Percentiles rank a stretch among this genome's conserved stretches.
Conservation (phyloP, 2,797 vertebrate species). For the Miichthys miiuy region DNA sequence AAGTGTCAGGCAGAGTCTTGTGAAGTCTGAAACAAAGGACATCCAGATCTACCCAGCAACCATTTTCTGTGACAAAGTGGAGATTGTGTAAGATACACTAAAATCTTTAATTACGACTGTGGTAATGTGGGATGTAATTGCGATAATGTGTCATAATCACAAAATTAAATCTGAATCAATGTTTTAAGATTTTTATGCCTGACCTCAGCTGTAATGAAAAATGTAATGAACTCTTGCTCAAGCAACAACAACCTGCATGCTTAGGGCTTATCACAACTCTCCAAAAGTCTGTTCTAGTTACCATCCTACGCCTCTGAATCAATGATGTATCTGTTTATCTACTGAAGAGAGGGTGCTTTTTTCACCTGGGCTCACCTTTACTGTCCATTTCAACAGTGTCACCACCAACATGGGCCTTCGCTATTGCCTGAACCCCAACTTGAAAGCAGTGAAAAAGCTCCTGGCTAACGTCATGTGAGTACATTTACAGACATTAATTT, state of each 20-base stretch:
- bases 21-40: slow-evolving; percentile 26
- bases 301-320: background rate
- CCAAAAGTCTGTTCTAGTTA: background rate
- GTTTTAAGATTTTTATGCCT: background rate
- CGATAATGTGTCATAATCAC: background rate
- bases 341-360: background rate
- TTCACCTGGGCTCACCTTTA: slow-evolving; percentile 10
- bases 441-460: background rate
- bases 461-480: slow-evolving; percentile 69
- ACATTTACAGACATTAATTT: background rate
- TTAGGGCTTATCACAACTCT: background rate
- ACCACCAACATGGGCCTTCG: slow-evolving; percentile 27
- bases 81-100: slow-evolving; percentile 79
- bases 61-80: slow-evolving; percentile 69
- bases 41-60: slow-evolving; percentile 70
- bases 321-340: background rate
- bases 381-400: slow-evolving; percentile 66
- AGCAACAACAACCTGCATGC: background rate
- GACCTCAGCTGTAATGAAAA: background rate
- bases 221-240: background rate
- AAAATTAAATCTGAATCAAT: background rate
- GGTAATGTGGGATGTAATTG: fast-evolving
- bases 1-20: fast-evolving
- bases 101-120: background rate
- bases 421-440: slow-evolving; percentile 71